phyloP scores from a whole-genome alignment of 2,888 invertebrate species.

The Caenorhabditis auriculariae region DNA sequence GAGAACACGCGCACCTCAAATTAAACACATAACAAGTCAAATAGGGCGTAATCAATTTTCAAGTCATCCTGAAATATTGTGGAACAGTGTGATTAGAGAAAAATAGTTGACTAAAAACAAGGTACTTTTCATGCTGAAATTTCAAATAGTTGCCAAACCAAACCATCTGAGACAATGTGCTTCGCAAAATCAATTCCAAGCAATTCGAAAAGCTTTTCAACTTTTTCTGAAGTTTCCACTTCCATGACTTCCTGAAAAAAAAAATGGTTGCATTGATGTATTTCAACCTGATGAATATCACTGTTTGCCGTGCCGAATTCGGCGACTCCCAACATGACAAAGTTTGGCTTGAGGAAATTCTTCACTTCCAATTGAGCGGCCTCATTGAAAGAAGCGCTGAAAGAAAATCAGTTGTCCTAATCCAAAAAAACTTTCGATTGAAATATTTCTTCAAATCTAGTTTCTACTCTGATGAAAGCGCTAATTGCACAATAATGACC shows the following conservation, averaged over 20 bases:
- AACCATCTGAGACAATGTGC: background rate
- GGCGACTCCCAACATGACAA: conserved; percentile 14
- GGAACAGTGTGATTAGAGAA: too few species aligned
- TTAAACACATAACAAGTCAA: background rate
- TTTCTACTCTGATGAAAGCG: too few species aligned
- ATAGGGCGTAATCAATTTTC: too few species aligned
- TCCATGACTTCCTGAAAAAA: conserved; percentile 1
- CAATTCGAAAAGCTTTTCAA: conserved; percentile 7
- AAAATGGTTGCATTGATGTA: too few species aligned
- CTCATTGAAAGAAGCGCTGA: conserved; percentile 22
- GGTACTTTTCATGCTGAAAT: too few species aligned
- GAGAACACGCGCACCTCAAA: conserved; percentile 6
- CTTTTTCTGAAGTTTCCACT: conserved; percentile 5
- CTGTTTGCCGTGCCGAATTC: conserved; percentile 23
- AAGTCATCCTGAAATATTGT: too few species aligned
- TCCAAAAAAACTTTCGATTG: too few species aligned
- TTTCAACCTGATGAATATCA: conserved; percentile 21
- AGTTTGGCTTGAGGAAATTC: conserved; percentile 13
- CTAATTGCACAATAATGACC: conserved; percentile 4
- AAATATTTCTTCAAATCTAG: too few species aligned
- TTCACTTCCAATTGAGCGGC: conserved; percentile 9
- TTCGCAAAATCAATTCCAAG: conserved; percentile 16
- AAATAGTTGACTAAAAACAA: too few species aligned
- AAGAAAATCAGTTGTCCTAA: background rate
- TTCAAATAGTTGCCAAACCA: too few species aligned